Evolutionary conservation across 2,888 invertebrate genomes (phyloP), one percentile per base, ranked within the genome.

Genomic region (Gari tellinella): DNA sequence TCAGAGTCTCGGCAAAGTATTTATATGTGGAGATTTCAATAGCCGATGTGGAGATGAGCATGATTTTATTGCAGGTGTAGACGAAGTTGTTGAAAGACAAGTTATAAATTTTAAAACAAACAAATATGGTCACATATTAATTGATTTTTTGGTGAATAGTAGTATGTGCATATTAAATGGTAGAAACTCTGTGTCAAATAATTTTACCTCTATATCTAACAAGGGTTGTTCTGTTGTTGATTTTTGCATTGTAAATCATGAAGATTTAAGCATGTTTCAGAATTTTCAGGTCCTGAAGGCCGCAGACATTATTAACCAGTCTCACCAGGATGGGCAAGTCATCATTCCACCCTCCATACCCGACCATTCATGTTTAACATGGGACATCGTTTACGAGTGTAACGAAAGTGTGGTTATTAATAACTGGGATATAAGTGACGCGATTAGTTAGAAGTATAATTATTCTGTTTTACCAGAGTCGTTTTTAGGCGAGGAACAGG

Each of bases 21-120:
- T 19, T 38, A 53, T 72, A 15, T 72, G 65, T 56, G 72, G 66
- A 0, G 72, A 72, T 48, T 72, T 65, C 8, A 72, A 72, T 51
- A 55, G 64, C 31, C 25, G 70, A 23, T 60, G 48, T 48, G 61
- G 61, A 12, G 45, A 61, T 31, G 12, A 41, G 14, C 38, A 65
- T 14, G 65, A 65, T 51, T 72, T 49, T 46, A 72, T 72, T 31
- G 25, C 21, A 19, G 72, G 72, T 15, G 46, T 72, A n/a, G 72
- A 72, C 58, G 17, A 37, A 45, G 10, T 72, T n/a, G 19, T 40
- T 10, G 25, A 45, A 19, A 46, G 63, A 15, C 19, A 63, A 25
- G 58, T 67, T 31, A 23, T 73, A 37, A 67, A 73, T 41, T 73
- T 73, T 55, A 53, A 15, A 12, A 23, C 23, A 0, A 72, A 72